Evolutionary conservation across 2,113 vertebrate genomes (phyloP).

Genomic region (Rhinogobius similis): DNA sequence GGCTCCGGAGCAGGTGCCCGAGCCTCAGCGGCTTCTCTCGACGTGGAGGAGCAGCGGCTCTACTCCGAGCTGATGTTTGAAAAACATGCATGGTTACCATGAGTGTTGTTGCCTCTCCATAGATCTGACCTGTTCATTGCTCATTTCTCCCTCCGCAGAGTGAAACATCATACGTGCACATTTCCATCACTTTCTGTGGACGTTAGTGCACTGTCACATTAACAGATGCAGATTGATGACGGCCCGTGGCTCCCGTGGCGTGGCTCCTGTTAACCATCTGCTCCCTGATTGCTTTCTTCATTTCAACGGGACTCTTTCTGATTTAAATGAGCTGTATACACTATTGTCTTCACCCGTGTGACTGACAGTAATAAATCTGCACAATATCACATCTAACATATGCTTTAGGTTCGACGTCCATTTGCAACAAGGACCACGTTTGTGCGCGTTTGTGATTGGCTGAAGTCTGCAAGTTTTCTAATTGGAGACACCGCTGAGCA

Average conservation of each 20-base stretch:
- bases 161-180: neutral
- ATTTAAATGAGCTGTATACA: neutral
- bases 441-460: neutral
- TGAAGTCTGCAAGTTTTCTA: neutral
- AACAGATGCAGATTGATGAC: neutral
- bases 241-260: neutral
- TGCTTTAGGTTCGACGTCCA: neutral
- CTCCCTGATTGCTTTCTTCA: neutral
- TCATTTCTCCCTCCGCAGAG: too few species aligned
- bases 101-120: too few species aligned
- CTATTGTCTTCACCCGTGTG: neutral
- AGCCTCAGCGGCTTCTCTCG: too few species aligned
- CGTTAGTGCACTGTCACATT: neutral
- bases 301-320: neutral
- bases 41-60: too few species aligned
- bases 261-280: neutral
- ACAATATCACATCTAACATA: neutral
- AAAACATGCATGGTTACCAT: too few species aligned
- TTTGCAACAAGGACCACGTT: too few species aligned
- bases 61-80: too few species aligned
- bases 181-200: neutral
- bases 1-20: too few species aligned
- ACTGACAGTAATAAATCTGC: neutral
- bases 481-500: too few species aligned
- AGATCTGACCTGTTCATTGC: too few species aligned